Evolutionary conservation across 2,113 vertebrate species (phyloP).

Genomic region (Rhabdomys dilectus): DNA sequence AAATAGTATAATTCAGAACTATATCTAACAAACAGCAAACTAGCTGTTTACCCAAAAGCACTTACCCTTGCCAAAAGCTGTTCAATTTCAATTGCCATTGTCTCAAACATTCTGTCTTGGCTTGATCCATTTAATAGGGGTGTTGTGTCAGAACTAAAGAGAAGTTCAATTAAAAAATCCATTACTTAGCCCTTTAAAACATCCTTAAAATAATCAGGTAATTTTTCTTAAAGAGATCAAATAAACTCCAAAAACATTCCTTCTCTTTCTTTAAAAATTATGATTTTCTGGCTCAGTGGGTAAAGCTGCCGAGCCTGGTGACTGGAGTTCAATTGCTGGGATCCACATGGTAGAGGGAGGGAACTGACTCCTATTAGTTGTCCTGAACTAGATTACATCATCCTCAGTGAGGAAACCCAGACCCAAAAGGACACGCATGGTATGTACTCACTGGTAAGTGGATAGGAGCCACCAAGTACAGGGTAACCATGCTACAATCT

Average conservation of each 20-base stretch:
- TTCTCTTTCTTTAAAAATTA: constrained; percentile 52
- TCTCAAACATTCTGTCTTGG: constrained; percentile 99
- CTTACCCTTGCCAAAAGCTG: constrained; percentile 97
- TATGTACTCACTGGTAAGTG: too few relatives aligned
- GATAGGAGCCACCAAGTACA: too few relatives aligned
- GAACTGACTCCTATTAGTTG: not conserved
- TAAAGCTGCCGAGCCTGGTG: not conserved
- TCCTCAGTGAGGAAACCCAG: too few relatives aligned
- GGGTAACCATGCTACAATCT: too few relatives aligned
- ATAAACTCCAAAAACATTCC: constrained; percentile 26
- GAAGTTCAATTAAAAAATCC: constrained; percentile 54
- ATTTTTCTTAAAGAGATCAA: constrained; percentile 54
- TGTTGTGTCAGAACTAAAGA: constrained; percentile 95
- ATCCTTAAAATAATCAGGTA: constrained; percentile 54
- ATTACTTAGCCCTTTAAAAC: constrained; percentile 70
- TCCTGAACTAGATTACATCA: not conserved
- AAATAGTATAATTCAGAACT: constrained; percentile 37
- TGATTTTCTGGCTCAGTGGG: not conserved
- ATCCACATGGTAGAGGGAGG: not conserved
- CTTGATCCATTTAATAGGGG: constrained; percentile 97
- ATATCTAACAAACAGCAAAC: constrained; percentile 57
- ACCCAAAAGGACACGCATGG: too few relatives aligned
- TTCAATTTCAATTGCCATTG: constrained; percentile 99
- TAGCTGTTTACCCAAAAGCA: constrained; percentile 13
- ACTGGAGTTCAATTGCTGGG: not conserved